Percentiles rank a stretch among this genome's conserved stretches.
Evolutionary conservation across 2,888 invertebrate species (phyloP).

Genomic region (Belgica antarctica): DNA sequence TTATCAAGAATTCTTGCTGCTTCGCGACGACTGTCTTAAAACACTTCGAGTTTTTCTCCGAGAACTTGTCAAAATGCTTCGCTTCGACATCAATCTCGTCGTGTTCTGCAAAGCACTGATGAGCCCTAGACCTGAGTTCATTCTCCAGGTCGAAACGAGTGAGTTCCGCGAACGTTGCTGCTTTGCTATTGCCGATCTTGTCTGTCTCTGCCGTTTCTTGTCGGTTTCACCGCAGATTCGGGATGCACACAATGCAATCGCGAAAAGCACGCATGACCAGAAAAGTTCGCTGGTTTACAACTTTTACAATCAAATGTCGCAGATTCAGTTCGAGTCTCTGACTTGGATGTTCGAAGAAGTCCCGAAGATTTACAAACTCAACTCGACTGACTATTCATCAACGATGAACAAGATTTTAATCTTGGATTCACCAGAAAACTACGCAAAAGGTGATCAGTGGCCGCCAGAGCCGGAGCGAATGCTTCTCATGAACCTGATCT

Average conservation of each 20-base stretch:
- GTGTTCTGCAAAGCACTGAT: constrained; percentile 78
- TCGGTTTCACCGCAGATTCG: constrained; percentile 69
- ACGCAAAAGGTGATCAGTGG: constrained; percentile 84
- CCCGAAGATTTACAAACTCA: constrained; percentile 69
- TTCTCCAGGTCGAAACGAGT: constrained; percentile 61
- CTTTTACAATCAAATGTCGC: constrained; percentile 56
- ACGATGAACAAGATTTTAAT: constrained; percentile 77
- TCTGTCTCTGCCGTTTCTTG: constrained; percentile 80
- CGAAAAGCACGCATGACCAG: constrained; percentile 57
- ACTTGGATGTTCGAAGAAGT: constrained; percentile 86
- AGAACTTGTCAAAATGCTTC: constrained; percentile 81
- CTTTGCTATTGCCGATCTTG: constrained; percentile 76
- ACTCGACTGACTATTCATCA: constrained; percentile 70
- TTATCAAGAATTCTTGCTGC: constrained; percentile 78
- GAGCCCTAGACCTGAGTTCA: constrained; percentile 60
- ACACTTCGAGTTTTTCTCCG: constrained; percentile 81
- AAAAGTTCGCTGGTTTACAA: constrained; percentile 51
- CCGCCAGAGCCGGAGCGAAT: constrained; percentile 87
- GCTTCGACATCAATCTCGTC: constrained; percentile 76
- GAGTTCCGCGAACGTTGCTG: constrained; percentile 82
- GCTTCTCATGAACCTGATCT: constrained; percentile 72
- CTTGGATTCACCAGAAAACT: constrained; percentile 74
- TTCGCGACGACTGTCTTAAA: constrained; percentile 86
- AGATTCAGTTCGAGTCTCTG: constrained; percentile 81
- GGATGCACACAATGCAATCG: constrained; percentile 62